Evolutionary conservation across 2,888 invertebrate species (phyloP), one percentile per base, ranked within the genome.

Genomic region (Sinotaia quadrata): DNA sequence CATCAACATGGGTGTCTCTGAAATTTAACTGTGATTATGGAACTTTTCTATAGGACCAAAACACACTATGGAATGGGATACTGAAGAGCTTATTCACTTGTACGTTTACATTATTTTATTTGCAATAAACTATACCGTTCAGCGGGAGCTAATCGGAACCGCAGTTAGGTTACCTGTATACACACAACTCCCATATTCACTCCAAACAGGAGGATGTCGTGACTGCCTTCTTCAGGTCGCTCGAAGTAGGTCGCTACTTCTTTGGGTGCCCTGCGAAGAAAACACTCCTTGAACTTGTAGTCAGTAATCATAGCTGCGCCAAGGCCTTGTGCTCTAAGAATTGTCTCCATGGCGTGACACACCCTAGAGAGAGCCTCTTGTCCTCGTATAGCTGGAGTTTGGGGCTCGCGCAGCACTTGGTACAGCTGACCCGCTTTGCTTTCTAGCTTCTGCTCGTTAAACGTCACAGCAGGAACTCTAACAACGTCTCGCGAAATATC

Each of bases 321-420:
- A 0, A 10, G 12, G 15, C 24, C 56, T 21, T 24, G 21, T 4
- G 21, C 44, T 0, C 56, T 41, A 1, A 65, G 56, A 5, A 37
- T 27, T 31, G 29, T 18, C 24, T 65, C 65, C 21, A 65, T 10
- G 5, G 56, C 29, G 34, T 36, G 47, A 24, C 65, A 65, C 4
- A 65, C 65, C 56, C 65, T 65, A 4, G 65, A 37, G 29, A 65
- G 44, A 47, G 65, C 65, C 33, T 65, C 65, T n/a, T 65, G 65
- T 33, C 65, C 65, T 4, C 65, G 54, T 2, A 65, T 15, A 4
- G 65, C 65, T 15, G 65, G 65, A 7, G 54, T 65, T 34, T 65
- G 65, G 12, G 65, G 65, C 56, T 41, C 27, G n/a, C 52, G n/a
- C n/a, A 65, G 34, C 12, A 65, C 33, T 54, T 51, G 49, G 7